Base-by-base conservation (phyloP, 92 coral and sea anemone species). In the Umimayanthus kanabou region DNA sequence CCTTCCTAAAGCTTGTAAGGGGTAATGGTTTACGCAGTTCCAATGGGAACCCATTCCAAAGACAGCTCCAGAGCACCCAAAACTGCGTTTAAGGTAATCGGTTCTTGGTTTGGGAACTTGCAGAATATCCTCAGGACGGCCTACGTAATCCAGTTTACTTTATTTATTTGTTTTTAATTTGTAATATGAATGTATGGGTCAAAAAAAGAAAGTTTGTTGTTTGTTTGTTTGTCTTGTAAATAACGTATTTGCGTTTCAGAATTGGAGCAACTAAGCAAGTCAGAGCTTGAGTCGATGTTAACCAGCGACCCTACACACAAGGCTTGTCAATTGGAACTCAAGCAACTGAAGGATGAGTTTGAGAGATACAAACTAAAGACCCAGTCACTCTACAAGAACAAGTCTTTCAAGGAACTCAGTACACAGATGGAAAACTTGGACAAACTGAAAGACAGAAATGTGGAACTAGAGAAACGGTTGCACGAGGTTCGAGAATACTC, bases 331-430 rank as follows among this genome's bases (percentile, higher is more conserved):
- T 93, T 94, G 81, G 98, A 97, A 80, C 91, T 97, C 45, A 92
- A 91, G 28, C 99, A 97, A 78, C 92, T 97, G 1, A 97, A 97
- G 89, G 99, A 97, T 58, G 99, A 97, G 82, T 97, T 97, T 85
- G 99, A 97, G 80, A 80, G 98, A 6, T 97, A 97, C 91, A 97
- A 97, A 83, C 70, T 94, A 50, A 94, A 96, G 74, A 92, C 96
- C 15, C 98, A 94, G 71, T 88, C 92, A 4, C 86, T 95, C 20
- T 95, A 93, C 90, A 93, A 92, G 72, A 93, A 93, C 89, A 96
- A 92, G 22, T 89, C 94, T 2, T 93, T 84, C 69, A 95, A 92
- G 33, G 99, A 97, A 76, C 94, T 95, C 65, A 91, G 95, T 25
- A 73, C 90, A 28, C 98, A 95, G 77, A 82, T 95, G 61, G 98